Conservation (phyloP, 2,113 vertebrate genomes). For the Lasiurus borealis region DNA sequence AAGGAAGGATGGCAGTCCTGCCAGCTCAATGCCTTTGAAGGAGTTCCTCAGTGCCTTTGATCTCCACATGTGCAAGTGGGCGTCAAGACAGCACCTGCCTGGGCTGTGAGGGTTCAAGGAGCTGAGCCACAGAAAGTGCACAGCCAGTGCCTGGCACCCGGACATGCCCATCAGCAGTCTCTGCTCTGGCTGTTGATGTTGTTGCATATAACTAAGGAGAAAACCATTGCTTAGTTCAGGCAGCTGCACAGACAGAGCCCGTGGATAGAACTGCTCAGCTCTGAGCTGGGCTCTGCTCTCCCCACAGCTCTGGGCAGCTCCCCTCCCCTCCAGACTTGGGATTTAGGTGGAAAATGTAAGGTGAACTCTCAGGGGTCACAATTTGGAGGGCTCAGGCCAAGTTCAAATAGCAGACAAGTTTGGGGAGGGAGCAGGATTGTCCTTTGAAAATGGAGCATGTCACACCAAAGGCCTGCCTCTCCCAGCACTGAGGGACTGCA, state of each 20-base stretch:
- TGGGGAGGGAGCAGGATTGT: too few relatives aligned
- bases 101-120: neutral
- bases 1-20: neutral
- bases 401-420: neutral
- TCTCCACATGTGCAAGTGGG: neutral
- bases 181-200: neutral
- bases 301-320: neutral
- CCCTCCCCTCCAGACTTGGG: fast-evolving
- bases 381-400: neutral
- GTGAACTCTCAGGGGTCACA: neutral
- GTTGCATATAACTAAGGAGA: neutral
- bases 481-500: neutral
- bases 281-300: neutral
- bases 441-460: neutral
- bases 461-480: neutral
- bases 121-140: neutral
- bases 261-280: neutral
- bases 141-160: neutral
- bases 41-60: neutral
- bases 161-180: fast-evolving
- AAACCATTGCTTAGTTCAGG: too few relatives aligned
- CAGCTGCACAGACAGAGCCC: neutral
- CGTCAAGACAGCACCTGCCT: neutral
- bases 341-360: neutral
- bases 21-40: neutral